Evolutionary conservation across 1,140 invertebrate species (phyloP), one percentile per base, ranked within the genome.

Genomic region (Pantala flavescens): DNA sequence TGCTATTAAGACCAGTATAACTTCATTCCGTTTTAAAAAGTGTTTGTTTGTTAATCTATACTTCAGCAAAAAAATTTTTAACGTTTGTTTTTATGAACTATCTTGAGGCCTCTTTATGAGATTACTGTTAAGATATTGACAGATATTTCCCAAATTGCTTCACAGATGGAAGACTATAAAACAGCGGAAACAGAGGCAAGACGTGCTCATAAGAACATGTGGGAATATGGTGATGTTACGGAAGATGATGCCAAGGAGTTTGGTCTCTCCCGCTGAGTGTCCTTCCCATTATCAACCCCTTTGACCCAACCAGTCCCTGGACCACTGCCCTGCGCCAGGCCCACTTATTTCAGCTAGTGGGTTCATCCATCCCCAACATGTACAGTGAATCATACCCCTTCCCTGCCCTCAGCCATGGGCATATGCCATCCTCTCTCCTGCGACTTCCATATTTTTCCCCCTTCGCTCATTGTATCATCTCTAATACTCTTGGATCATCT

Each of bases 151-250:
- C 28, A 36, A 5, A 5, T 36, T 36, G 28, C 9, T 36, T 36
- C 9, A 36, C 28, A 90, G 89, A 77, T 94, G 75, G 86, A 86
- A 43, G 92, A 95, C 74, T 98, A 98, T 82, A 87, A 86, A 76
- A 88, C 88, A 49, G 93, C 95, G 16, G 92, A 98, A 82, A 90
- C 95, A 76, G 85, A 89, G 73, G 97, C 96, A 5, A 92, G 93
- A 81, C 90, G 89, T 77, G 88, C 89, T 71, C 93, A 95, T 83
- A 84, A 89, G 74, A 93, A 92, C 81, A 91, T 98, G 77, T 99
- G 97, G 96, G 89, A 92, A 78, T 98, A 99, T 82, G 97, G 97
- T 21, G 96, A 98, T 81, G 94, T 98, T 80, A 94, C 92, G 74
- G 95, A 95, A 78, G 97, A 98, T 79, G 95, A 98, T 84, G 93